Percentiles rank a stretch among this genome's conserved stretches.
Conservation (phyloP, 2,888 invertebrate species). For the Noctua janthe region DNA sequence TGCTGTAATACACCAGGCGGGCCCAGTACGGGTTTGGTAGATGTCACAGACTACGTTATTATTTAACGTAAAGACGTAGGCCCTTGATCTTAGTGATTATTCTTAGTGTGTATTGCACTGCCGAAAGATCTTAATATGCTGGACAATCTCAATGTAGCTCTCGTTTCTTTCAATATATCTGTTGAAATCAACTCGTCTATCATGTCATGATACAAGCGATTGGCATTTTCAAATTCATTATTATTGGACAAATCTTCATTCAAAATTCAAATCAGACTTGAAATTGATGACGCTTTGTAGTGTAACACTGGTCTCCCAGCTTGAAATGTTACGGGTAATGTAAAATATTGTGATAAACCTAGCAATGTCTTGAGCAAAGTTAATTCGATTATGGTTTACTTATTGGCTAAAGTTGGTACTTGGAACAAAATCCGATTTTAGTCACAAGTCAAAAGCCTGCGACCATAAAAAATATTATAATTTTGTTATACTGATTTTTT, state of each 20-base stretch:
- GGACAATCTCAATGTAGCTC: not conserved
- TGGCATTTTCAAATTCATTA: conserved; percentile 12
- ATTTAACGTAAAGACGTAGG: not conserved
- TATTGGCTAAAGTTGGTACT: not conserved
- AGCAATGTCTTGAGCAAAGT: not conserved
- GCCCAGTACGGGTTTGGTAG: not conserved
- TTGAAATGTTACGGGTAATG: conserved; percentile 10
- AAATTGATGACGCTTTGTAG: conserved; percentile 22
- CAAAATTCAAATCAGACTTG: conserved; percentile 14
- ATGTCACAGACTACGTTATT: not conserved
- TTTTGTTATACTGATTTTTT: not conserved
- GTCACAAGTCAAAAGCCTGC: not conserved
- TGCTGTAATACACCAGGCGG: not conserved
- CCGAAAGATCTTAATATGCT: not conserved
- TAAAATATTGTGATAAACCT: not conserved
- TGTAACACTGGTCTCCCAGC: conserved; percentile 2
- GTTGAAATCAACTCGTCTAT: conserved; percentile 19
- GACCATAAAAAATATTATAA: not conserved
- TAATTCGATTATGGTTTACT: not conserved
- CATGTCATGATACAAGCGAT: conserved; percentile 10
- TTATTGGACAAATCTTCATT: conserved; percentile 5
- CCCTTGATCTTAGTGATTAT: not conserved
- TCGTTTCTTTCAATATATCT: not conserved
- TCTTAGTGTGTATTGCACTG: not conserved
- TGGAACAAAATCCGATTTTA: not conserved